Base-by-base conservation (phyloP, 2,888 invertebrate species). In the Aspidiotus destructor region DNA sequence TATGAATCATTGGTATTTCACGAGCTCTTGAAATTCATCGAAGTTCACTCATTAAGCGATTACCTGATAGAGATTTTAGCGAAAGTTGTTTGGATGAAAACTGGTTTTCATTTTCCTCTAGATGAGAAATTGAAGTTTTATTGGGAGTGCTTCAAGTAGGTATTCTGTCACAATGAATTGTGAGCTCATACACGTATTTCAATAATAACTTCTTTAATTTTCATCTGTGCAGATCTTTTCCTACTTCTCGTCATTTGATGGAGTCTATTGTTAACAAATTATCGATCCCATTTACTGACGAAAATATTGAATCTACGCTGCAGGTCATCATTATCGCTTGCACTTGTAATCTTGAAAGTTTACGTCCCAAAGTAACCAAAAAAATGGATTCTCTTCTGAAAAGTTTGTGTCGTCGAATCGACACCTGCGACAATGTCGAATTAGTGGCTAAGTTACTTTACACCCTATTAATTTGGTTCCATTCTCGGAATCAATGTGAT, bases 31-130 rank as follows among this genome's bases (percentile, higher is more conserved):
- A 67, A 67, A 52, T 48, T 52, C 40, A 13, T 60, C 2, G 9
- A 52, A 5, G 2, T 52, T 17, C 42, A 42, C 41, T 40, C 58
- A 17, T 52, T 60, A 13, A 67, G 57, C 41, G 52, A 40, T 2
- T 48, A 10, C 52, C 41, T 67, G 0, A 15, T 28, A 7, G 48
- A 67, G 48, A 60, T 67, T 40, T 48, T 67, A 48, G 60, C 52
- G 0, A 67, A 67, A 40, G 57, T 67, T 2, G 60, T 67, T 16
- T 67, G 58, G 44, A 67, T 60, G 8, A 67, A 67, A 52, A 58
- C 67, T n/a, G 16, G 60, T 8, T 40, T 58, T 40, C 28, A 13
- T 28, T 13, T 28, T 8, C 13, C 15, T 13, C 41, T 41, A 40
- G 40, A 42, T 15, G n/a, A 44, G 7, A 40, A 57, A 16, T 48